phyloP scores from a whole-genome alignment of 2,113 vertebrate species.

The Aegypius monachus region DNA sequence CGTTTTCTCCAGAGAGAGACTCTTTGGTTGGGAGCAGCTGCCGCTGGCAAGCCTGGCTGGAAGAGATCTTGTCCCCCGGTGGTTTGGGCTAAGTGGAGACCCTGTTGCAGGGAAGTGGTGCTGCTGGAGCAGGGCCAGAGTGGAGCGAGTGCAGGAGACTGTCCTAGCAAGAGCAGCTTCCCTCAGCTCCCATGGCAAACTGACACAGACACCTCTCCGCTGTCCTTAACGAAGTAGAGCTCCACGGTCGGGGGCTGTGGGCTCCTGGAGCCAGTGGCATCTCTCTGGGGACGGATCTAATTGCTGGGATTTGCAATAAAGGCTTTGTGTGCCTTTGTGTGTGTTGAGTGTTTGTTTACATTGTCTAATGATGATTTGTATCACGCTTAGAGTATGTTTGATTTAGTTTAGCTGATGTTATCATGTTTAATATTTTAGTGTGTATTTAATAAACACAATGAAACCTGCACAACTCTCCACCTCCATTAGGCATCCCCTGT shows the following conservation, averaged over 20 bases:
- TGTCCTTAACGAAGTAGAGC: slow-evolving; percentile 13
- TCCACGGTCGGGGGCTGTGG: neutral
- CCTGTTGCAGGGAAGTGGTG: slow-evolving; percentile 50
- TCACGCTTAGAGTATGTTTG: neutral
- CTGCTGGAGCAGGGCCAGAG: slow-evolving; percentile 59
- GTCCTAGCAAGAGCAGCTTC: neutral
- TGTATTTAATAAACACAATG: slow-evolving; percentile 52
- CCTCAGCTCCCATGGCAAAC: neutral
- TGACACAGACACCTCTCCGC: neutral
- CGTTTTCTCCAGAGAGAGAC: neutral
- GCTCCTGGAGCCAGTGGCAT: neutral
- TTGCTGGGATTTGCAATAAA: neutral
- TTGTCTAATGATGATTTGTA: neutral
- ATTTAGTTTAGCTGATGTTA: neutral
- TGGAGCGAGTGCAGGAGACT: neutral
- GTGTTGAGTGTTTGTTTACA: neutral
- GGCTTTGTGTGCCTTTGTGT: neutral
- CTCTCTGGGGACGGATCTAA: slow-evolving; percentile 48
- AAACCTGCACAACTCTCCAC: neutral
- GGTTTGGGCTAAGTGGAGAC: slow-evolving; percentile 46
- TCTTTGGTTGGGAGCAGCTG: slow-evolving; percentile 48
- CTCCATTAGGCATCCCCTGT: neutral
- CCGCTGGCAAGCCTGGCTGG: neutral
- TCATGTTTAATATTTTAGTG: slow-evolving; percentile 37
- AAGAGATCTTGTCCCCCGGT: slow-evolving; percentile 14